These are phyloP conservation scores for Naso thynnoides DNA, from an alignment of 2,797 vertebrate genomes.

Conservation along the genomic window DNA sequence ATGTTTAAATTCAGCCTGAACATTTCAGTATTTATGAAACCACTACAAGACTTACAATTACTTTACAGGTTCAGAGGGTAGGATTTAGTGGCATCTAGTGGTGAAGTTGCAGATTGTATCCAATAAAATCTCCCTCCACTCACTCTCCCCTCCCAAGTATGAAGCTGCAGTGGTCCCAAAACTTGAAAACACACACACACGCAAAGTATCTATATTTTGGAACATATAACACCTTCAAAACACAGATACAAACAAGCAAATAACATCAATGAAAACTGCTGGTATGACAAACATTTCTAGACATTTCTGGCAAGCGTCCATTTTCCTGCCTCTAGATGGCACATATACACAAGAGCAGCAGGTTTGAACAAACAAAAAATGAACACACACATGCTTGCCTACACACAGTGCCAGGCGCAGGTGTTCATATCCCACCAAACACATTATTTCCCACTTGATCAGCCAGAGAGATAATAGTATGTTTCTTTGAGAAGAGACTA, in stretches of 20 bases:
- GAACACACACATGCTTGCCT: slow-evolving; percentile 28
- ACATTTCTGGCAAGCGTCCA: neutral
- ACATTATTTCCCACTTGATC: slow-evolving; percentile 78
- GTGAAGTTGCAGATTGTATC: no score
- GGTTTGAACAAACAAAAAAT: slow-evolving; percentile 22
- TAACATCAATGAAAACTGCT: neutral
- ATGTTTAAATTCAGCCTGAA: neutral
- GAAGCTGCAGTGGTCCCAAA: no score
- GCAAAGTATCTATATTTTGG: no score
- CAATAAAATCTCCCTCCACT: no score
- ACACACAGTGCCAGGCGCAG: slow-evolving; percentile 52
- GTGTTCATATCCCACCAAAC: slow-evolving; percentile 68
- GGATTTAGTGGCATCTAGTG: no score
- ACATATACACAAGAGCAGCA: neutral
- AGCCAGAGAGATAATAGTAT: slow-evolving; percentile 71
- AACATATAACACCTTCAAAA: no score
- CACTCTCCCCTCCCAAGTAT: no score
- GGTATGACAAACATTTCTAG: neutral
- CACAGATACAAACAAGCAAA: no score
- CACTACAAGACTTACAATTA: neutral
- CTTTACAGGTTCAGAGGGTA: no score
- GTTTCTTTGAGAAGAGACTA: slow-evolving; percentile 52
- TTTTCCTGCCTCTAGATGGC: neutral
- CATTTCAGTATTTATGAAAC: neutral
- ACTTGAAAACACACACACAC: no score